These are phyloP conservation scores for Potorous gilbertii DNA, from an alignment of 2,797 vertebrate species.

Conservation along the genomic window DNA sequence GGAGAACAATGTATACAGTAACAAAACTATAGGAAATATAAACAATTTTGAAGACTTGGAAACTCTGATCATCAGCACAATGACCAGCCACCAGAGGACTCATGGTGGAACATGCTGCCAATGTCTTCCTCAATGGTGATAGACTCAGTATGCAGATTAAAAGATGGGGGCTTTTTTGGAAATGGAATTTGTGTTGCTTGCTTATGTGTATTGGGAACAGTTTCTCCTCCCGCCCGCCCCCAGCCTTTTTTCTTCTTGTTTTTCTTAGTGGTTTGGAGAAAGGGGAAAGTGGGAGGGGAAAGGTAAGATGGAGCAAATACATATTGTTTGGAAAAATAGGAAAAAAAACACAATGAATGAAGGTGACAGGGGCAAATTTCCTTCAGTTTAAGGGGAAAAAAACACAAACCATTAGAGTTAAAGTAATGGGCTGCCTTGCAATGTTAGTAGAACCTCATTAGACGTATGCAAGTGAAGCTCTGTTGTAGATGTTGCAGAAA, in stretches of 20 bases:
- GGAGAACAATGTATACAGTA: not conserved
- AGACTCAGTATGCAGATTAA: not conserved
- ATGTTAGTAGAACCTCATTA: not conserved
- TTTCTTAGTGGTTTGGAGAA: not conserved
- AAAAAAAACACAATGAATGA: not conserved
- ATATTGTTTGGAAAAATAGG: not conserved
- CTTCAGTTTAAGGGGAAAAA: not conserved
- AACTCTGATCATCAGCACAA: not conserved
- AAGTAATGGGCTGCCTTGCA: not conserved
- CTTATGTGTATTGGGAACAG: not conserved
- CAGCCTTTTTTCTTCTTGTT: not conserved
- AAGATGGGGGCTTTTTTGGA: not conserved
- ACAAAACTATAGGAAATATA: not conserved
- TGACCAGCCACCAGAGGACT: not conserved
- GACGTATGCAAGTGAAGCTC: not conserved
- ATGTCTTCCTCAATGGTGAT: not conserved
- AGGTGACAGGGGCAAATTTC: not conserved
- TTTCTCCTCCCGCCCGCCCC: no score
- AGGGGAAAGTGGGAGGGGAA: not conserved
- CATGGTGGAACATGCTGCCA: not conserved
- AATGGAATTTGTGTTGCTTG: not conserved
- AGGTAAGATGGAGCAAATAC: not conserved
- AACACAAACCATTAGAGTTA: not conserved
- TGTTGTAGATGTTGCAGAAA: not conserved
- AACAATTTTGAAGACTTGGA: not conserved